A percentile compares a stretch with the other conserved stretches of the same genome.
phyloP scores from a whole-genome alignment of 2,888 invertebrate species.

The Lepidochitona cinerea region DNA sequence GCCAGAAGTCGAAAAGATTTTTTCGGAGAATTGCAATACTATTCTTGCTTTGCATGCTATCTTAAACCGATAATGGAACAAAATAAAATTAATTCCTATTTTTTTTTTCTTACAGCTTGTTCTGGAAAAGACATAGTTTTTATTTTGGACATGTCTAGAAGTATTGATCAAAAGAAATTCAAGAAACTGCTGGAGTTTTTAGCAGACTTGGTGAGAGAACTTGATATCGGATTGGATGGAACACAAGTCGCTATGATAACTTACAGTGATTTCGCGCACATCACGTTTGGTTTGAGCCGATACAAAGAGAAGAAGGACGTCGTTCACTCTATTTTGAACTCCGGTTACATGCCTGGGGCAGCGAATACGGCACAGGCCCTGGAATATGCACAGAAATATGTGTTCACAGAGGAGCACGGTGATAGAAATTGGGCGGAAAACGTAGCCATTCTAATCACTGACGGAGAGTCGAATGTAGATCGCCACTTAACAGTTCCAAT shows the following conservation, averaged over 20 bases:
- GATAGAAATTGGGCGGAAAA: background rate
- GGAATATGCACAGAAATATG: background rate
- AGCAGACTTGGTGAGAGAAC: background rate
- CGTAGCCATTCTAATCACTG: slow-evolving; percentile 14
- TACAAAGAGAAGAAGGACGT: background rate
- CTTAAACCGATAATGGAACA: too few relatives aligned
- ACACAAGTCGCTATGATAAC: background rate
- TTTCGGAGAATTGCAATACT: too few relatives aligned
- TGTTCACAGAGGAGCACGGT: background rate
- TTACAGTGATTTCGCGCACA: background rate
- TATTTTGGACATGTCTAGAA: background rate
- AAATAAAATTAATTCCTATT: too few relatives aligned
- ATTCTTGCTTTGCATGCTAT: too few relatives aligned
- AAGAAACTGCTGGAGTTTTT: background rate
- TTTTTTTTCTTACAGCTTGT: background rate
- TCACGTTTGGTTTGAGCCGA: background rate
- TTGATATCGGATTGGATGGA: background rate
- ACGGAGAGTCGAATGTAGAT: slow-evolving; percentile 18
- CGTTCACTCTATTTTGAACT: background rate
- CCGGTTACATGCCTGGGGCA: background rate
- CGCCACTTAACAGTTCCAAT: slow-evolving; percentile 2
- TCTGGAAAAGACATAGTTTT: background rate
- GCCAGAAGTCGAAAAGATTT: too few relatives aligned
- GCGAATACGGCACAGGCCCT: slow-evolving; percentile 5
- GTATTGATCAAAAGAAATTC: background rate